Evolutionary conservation across 2,113 vertebrate genomes (phyloP).

Genomic region (Pristiophorus japonicus): DNA sequence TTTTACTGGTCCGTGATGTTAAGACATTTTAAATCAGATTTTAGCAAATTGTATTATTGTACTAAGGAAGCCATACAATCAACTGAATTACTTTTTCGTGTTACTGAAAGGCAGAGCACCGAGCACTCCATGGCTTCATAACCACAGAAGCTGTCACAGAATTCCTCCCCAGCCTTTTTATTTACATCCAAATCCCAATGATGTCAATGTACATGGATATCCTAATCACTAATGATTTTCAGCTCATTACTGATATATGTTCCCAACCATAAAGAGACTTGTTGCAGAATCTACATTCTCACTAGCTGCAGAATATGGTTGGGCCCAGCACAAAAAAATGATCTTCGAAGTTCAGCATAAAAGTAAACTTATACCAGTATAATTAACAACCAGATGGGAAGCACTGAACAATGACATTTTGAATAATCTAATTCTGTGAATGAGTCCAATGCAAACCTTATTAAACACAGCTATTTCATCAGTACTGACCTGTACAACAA

Average conservation of each 20-base stretch:
- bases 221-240: background rate
- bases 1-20: background rate
- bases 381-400: background rate
- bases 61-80: background rate
- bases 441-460: no score
- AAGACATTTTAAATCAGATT: background rate
- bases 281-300: background rate
- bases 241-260: background rate
- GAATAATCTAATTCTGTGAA: no score
- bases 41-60: background rate
- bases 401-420: background rate
- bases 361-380: background rate
- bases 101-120: background rate
- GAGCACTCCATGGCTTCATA: background rate
- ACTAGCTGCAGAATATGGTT: background rate
- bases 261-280: background rate
- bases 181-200: background rate
- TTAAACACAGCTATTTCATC: background rate
- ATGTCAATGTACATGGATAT: background rate
- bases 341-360: background rate
- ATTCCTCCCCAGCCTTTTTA: background rate
- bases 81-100: background rate
- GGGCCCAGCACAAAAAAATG: background rate
- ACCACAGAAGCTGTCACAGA: background rate
- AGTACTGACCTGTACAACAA: conserved; percentile 79